These are phyloP conservation scores for Xestobium rufovillosum DNA, from an alignment of 2,888 invertebrate genomes.

Conservation along the genomic window DNA sequence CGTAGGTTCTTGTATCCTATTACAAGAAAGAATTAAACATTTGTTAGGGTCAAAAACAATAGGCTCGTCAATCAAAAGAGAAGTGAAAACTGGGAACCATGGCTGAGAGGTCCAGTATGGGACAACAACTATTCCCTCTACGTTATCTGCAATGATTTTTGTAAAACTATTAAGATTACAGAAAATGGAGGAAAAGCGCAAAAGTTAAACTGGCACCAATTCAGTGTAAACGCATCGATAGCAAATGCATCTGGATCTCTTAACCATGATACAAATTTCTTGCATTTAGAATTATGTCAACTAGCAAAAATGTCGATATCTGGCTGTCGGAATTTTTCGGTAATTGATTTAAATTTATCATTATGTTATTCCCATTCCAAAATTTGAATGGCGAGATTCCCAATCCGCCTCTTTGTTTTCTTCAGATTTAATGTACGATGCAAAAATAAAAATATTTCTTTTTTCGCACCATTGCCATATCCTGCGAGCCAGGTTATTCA, in stretches of 20 bases:
- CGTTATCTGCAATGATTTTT: slow-evolving; percentile 16
- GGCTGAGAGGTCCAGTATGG: slow-evolving; percentile 10
- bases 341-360: slow-evolving; percentile 10
- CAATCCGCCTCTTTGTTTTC: slow-evolving; percentile 17
- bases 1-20: no score
- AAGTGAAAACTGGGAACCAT: background rate
- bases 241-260: slow-evolving; percentile 10
- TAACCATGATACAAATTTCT: slow-evolving; percentile 10
- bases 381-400: slow-evolving; percentile 5
- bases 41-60: no score
- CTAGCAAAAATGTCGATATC: slow-evolving; percentile 13
- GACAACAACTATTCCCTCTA: slow-evolving; percentile 23
- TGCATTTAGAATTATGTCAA: slow-evolving; percentile 14
- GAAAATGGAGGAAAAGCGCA: slow-evolving; percentile 14
- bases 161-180: background rate
- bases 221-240: slow-evolving; percentile 15
- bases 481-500: slow-evolving; percentile 20
- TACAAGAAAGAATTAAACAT: no score
- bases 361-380: slow-evolving; percentile 14
- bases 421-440: no score
- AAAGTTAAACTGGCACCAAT: slow-evolving; percentile 11
- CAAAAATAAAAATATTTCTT: no score
- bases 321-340: slow-evolving; percentile 2
- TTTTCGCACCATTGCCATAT: slow-evolving; percentile 27
- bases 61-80: background rate